Conservation (phyloP, 2,113 vertebrate species). For the Melanerpes aurifrons region DNA sequence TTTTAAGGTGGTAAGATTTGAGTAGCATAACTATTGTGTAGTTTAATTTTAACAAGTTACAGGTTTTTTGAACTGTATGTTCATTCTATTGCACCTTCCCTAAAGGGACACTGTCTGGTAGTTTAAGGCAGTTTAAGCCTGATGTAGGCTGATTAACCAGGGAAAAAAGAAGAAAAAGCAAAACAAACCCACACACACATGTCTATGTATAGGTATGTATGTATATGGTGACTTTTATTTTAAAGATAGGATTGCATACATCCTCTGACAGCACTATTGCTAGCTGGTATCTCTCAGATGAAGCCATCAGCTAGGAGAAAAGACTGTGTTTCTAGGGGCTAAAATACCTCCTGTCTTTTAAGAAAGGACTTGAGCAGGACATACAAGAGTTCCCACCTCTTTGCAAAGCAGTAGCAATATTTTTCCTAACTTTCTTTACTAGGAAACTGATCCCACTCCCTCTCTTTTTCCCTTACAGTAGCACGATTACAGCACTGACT, state of each 20-base stretch:
- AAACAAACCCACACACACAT: background rate
- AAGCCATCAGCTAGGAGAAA: conserved; percentile 37
- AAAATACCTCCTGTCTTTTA: background rate
- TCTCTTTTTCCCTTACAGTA: background rate
- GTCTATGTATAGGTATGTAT: background rate
- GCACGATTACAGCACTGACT: background rate
- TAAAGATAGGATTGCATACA: background rate
- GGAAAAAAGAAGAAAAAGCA: background rate
- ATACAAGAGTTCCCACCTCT: background rate
- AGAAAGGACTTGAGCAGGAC: background rate
- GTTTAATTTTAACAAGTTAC: conserved; percentile 73
- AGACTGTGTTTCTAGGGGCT: background rate
- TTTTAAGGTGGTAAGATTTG: conserved; percentile 73
- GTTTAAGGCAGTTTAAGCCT: conserved; percentile 63
- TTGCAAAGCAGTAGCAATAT: background rate
- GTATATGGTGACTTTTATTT: background rate
- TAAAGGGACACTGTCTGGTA: conserved; percentile 70
- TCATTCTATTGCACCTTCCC: conserved; percentile 70
- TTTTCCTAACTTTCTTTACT: background rate
- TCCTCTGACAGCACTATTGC: conserved; percentile 15
- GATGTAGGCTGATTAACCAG: conserved; percentile 49
- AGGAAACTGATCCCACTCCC: background rate
- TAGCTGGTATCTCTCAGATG: conserved; percentile 14
- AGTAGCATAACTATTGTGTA: conserved; percentile 72
- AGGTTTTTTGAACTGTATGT: conserved; percentile 68